Percentiles rank a stretch among this genome's conserved stretches.
Conservation (phyloP, 2,888 invertebrate genomes). For the Meghimatium bilineatum region DNA sequence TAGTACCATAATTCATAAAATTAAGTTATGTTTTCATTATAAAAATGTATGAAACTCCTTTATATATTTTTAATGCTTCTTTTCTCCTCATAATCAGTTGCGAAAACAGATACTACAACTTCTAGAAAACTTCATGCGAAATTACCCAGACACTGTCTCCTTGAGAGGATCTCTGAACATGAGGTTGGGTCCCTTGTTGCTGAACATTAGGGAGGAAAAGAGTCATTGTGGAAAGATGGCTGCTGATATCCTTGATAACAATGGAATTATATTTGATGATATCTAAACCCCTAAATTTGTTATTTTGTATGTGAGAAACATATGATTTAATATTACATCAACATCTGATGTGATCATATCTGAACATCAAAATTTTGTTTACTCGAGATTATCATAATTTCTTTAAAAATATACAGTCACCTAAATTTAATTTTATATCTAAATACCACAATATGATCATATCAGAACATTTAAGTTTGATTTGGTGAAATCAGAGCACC, state of each 20-base stretch:
- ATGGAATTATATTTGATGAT: constrained; percentile 36
- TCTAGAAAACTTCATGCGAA: constrained; percentile 45
- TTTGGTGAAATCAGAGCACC: no score
- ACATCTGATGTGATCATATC: no score
- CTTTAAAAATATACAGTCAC: no score
- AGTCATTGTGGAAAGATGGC: constrained; percentile 35
- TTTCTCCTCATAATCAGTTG: constrained; percentile 23
- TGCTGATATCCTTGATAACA: constrained; percentile 38
- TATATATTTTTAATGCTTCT: not conserved
- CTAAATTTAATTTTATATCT: no score
- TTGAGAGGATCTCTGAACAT: not conserved
- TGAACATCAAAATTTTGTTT: no score
- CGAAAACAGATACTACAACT: constrained; percentile 39
- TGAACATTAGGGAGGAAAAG: constrained; percentile 40
- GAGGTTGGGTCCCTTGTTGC: constrained; percentile 32
- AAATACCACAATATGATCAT: no score
- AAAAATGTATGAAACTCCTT: not conserved
- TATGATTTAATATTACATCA: no score
- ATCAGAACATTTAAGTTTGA: no score
- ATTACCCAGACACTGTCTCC: constrained; percentile 45
- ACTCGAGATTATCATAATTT: no score
- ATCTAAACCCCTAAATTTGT: not conserved
- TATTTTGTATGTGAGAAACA: no score
- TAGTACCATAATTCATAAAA: not conserved
- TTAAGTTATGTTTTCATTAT: not conserved